Evolutionary conservation across 2,797 vertebrate species (phyloP).

Genomic region (Pteronotus mesoamericanus): DNA sequence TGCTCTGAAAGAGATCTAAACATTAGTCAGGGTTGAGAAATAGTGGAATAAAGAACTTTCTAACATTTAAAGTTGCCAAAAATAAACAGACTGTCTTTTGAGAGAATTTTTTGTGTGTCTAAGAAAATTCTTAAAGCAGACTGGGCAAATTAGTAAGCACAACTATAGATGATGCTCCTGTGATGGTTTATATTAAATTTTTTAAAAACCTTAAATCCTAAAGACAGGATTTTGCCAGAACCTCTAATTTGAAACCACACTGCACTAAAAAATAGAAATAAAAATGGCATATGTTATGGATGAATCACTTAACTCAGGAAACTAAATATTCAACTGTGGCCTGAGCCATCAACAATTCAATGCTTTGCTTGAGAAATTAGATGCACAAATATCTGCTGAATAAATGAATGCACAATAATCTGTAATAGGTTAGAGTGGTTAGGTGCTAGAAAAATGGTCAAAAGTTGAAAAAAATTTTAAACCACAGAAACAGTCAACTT

Average conservation of each 20-base stretch:
- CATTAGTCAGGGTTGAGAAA: slow-evolving; percentile 15
- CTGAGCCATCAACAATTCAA: slow-evolving; percentile 1
- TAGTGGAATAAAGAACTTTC: neutral
- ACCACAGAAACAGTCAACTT: neutral
- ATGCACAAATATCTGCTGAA: neutral
- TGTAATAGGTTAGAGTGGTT: neutral
- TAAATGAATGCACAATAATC: slow-evolving; percentile 16
- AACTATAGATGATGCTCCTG: neutral
- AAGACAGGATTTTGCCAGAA: slow-evolving; percentile 32
- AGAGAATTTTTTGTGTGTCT: neutral
- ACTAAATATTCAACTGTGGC: neutral
- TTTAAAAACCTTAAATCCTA: neutral
- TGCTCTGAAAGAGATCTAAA: slow-evolving; percentile 16
- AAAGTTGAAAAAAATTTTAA: neutral
- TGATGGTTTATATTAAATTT: neutral
- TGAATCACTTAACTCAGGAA: neutral
- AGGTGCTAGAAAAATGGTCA: neutral
- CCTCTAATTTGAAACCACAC: slow-evolving; percentile 2
- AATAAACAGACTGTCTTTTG: neutral
- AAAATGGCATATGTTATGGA: neutral
- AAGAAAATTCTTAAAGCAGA: slow-evolving; percentile 29
- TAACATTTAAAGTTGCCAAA: slow-evolving; percentile 2
- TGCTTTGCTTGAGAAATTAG: neutral
- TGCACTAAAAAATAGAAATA: neutral
- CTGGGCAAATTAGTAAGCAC: neutral